Evolutionary conservation across 1,140 invertebrate genomes (phyloP).

Genomic region (Apis cerana): DNA sequence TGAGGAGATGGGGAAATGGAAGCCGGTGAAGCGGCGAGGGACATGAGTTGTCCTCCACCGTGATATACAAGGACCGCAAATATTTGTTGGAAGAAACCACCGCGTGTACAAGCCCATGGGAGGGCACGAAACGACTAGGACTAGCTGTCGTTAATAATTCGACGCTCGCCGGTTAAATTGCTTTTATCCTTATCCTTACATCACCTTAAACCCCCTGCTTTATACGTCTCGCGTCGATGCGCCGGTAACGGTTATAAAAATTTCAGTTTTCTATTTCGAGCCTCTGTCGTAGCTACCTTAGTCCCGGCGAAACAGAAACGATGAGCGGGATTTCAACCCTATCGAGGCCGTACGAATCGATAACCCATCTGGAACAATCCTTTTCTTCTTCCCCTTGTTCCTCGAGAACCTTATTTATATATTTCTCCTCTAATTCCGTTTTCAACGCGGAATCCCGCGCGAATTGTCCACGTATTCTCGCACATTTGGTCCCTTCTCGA

Average conservation of each 20-base stretch:
- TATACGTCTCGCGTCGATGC: constrained; percentile 27
- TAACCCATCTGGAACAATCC: neutral
- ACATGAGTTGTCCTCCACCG: constrained; percentile 32
- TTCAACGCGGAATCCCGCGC: neutral
- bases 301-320: neutral
- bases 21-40: constrained; percentile 38
- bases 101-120: neutral
- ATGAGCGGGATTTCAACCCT: constrained; percentile 9
- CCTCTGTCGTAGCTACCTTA: neutral
- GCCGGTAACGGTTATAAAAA: constrained; percentile 23
- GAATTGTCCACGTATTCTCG: neutral
- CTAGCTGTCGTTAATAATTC: constrained; percentile 67
- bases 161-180: constrained; percentile 73
- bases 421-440: neutral
- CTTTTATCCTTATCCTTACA: constrained; percentile 47
- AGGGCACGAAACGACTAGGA: constrained; percentile 14
- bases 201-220: constrained; percentile 37
- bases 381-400: too few species aligned
- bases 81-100: constrained; percentile 35
- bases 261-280: constrained; percentile 44
- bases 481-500: too few species aligned
- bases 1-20: constrained; percentile 5
- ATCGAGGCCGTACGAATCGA: neutral
- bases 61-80: constrained; percentile 43
- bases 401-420: neutral